Conservation (phyloP, 2,797 vertebrate genomes). For the Pseudomugil gertrudae region DNA sequence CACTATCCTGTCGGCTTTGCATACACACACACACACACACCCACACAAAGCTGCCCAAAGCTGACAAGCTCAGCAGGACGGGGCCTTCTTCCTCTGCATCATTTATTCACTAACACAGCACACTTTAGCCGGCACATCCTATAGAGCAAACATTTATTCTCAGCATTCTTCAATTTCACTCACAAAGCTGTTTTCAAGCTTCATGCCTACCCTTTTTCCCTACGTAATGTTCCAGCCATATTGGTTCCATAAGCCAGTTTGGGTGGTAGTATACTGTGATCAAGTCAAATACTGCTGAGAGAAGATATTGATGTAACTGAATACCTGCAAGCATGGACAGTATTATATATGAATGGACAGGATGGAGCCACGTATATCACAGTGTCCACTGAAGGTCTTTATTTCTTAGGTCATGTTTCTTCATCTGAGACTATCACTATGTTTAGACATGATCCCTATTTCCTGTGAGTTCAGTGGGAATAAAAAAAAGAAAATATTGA, state of each 20-base stretch:
- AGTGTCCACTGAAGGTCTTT: conserved; percentile 50
- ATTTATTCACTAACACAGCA: conserved; percentile 86
- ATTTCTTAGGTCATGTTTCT: too few relatives aligned
- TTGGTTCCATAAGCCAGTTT: conserved; percentile 58
- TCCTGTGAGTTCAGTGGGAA: too few relatives aligned
- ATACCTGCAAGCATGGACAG: conserved; percentile 56
- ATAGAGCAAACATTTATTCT: conserved; percentile 80
- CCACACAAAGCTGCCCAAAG: conserved; percentile 60
- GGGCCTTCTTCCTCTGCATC: conserved; percentile 79
- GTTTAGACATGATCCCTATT: too few relatives aligned
- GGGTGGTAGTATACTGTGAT: conserved; percentile 50
- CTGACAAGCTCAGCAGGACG: conserved; percentile 79
- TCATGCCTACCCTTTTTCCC: conserved; percentile 47
- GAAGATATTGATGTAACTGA: conserved; percentile 59
- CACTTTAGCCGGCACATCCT: conserved; percentile 71
- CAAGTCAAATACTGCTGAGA: conserved; percentile 71
- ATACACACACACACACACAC: conserved; percentile 35
- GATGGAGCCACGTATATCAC: conserved; percentile 45
- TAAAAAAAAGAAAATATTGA: too few relatives aligned
- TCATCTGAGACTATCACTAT: too few relatives aligned
- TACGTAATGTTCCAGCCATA: conserved; percentile 40
- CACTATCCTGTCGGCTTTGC: conserved; percentile 51
- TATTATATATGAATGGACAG: conserved; percentile 61
- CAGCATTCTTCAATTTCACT: conserved; percentile 80
- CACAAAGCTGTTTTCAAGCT: conserved; percentile 78